phyloP scores from a whole-genome alignment of 1,140 invertebrate genomes.

The Pseudachorutes palmiensis region DNA sequence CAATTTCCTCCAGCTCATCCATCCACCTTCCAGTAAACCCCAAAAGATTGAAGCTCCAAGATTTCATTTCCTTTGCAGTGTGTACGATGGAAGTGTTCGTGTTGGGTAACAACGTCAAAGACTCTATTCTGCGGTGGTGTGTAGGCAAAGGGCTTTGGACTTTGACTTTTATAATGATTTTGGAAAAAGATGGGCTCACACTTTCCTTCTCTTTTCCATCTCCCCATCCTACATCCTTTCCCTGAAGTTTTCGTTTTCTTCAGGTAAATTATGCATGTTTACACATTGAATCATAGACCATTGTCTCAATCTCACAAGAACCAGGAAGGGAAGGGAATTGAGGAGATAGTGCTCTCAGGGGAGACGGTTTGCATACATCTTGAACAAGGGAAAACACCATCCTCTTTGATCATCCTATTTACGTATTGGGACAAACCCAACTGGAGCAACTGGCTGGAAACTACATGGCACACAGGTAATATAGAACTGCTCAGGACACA shows the following conservation, averaged over 20 bases:
- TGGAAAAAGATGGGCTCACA: too few relatives aligned
- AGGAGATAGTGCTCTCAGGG: constrained; percentile 1
- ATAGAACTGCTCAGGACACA: too few relatives aligned
- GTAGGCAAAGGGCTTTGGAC: too few relatives aligned
- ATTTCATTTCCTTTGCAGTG: neutral
- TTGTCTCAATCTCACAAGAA: constrained; percentile 7
- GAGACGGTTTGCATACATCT: neutral
- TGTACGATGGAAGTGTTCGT: neutral
- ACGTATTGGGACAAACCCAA: neutral
- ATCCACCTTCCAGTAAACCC: neutral
- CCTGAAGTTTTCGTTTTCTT: neutral
- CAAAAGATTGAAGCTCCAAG: neutral
- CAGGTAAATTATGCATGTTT: constrained; percentile 10
- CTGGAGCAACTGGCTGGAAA: too few relatives aligned
- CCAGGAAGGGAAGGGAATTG: neutral
- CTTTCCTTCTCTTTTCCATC: too few relatives aligned
- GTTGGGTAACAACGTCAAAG: too few relatives aligned
- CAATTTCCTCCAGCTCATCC: neutral
- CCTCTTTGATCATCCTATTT: constrained; percentile 3
- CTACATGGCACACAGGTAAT: too few relatives aligned
- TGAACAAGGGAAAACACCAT: neutral
- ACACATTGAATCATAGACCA: constrained; percentile 3
- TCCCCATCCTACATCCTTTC: too few relatives aligned
- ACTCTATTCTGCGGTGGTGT: too few relatives aligned
- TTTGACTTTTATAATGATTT: too few relatives aligned